Conservation (phyloP, 1,140 invertebrate species). For the Stegodyphus dumicola region DNA sequence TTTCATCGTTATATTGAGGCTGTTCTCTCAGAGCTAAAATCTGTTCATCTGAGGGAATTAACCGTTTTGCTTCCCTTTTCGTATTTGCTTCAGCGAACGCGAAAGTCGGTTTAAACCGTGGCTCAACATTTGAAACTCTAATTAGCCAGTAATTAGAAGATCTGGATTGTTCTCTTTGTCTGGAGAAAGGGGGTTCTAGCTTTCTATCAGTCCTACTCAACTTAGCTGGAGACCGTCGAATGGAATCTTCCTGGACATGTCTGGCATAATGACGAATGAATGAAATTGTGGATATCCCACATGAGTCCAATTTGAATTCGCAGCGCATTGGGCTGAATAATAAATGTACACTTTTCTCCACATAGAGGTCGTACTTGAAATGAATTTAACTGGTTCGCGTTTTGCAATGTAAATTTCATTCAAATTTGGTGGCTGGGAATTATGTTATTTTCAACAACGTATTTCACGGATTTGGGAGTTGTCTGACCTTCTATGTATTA, state of each 20-base stretch:
- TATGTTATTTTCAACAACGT: too few relatives aligned
- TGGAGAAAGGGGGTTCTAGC: not conserved
- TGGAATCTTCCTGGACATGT: constrained; percentile 22
- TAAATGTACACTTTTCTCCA: too few relatives aligned
- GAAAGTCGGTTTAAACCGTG: constrained; percentile 42
- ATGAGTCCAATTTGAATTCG: too few relatives aligned
- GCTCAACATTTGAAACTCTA: constrained; percentile 52
- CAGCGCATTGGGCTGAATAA: too few relatives aligned
- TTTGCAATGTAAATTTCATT: too few relatives aligned
- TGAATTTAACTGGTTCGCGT: too few relatives aligned
- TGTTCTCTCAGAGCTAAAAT: not conserved
- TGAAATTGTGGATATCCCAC: not conserved
- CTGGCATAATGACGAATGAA: constrained; percentile 41
- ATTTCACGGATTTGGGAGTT: too few relatives aligned
- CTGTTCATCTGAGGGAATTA: constrained; percentile 19
- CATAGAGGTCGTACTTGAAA: too few relatives aligned
- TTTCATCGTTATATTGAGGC: too few relatives aligned
- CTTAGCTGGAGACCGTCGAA: constrained; percentile 20
- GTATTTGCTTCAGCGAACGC: constrained; percentile 28
- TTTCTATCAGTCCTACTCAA: not conserved
- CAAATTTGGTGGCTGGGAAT: too few relatives aligned
- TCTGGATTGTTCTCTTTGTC: constrained; percentile 48
- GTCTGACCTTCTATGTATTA: too few relatives aligned
- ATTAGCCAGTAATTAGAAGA: constrained; percentile 51
- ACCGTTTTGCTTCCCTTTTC: constrained; percentile 26